phyloP scores from a whole-genome alignment of 2,888 invertebrate species.

The Troides aeacus region DNA sequence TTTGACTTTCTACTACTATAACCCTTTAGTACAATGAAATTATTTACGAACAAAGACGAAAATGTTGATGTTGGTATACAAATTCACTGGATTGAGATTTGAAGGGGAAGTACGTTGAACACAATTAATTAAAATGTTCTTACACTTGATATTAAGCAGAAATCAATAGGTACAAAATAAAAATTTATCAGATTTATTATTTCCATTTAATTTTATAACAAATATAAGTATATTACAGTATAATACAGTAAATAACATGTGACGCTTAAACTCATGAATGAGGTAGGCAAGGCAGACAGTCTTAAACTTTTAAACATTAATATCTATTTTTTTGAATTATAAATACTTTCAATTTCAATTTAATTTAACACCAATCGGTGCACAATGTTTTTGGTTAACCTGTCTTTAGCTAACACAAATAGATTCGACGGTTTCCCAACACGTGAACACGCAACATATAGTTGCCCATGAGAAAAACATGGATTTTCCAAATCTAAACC shows the following conservation, averaged over 20 bases:
- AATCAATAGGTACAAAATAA: conserved; percentile 34
- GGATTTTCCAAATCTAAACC: conserved; percentile 32
- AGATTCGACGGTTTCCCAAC: conserved; percentile 6
- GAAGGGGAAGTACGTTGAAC: conserved; percentile 32
- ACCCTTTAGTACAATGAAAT: conserved; percentile 34
- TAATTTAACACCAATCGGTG: no score
- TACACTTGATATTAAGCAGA: conserved; percentile 33
- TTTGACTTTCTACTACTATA: conserved; percentile 34
- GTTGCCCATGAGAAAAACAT: conserved; percentile 33
- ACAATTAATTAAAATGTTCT: conserved; percentile 29
- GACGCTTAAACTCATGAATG: conserved; percentile 36
- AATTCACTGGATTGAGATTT: conserved; percentile 36
- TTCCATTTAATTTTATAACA: conserved; percentile 33
- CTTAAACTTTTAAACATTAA: conserved; percentile 34
- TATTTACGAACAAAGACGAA: conserved; percentile 30
- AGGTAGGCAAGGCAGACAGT: conserved; percentile 26
- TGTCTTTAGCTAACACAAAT: no score
- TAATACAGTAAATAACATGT: conserved; percentile 34
- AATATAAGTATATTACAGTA: conserved; percentile 26
- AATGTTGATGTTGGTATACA: conserved; percentile 35
- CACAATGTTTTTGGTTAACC: no score
- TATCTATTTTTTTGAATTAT: conserved; percentile 28
- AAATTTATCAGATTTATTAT: conserved; percentile 16
- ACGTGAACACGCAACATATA: conserved; percentile 29
- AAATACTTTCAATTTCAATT: no score